A percentile compares a stretch with the other conserved stretches of the same genome.
Evolutionary conservation across 2,113 vertebrate genomes (phyloP).

Genomic region (Axis porcinus): DNA sequence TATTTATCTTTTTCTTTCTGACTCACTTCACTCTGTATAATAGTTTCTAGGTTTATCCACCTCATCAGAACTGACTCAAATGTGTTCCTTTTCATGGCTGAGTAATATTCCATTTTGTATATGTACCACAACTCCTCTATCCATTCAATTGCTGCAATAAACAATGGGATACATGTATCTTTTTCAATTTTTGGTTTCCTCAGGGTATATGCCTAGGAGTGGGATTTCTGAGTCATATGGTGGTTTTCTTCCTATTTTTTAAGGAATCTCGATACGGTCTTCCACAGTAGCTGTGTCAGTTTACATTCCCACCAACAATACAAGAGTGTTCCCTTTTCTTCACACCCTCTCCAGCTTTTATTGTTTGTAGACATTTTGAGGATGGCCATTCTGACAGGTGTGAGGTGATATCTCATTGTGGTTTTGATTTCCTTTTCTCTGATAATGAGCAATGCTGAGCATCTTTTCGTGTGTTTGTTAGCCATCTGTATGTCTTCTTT

Average conservation of each 20-base stretch:
- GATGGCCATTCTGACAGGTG: not conserved
- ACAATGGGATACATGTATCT: not conserved
- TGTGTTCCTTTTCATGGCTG: not conserved
- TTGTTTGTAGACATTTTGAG: not conserved
- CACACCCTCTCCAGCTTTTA: not conserved
- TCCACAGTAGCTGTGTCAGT: too few species aligned
- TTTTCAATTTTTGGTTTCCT: not conserved
- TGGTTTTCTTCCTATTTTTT: not conserved
- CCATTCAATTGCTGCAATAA: not conserved
- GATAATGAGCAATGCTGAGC: not conserved
- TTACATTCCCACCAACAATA: not conserved
- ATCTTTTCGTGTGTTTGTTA: not conserved
- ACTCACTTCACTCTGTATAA: not conserved
- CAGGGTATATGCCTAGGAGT: not conserved
- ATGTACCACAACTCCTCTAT: not conserved
- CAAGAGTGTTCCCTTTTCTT: not conserved
- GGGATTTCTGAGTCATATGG: not conserved
- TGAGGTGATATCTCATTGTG: not conserved
- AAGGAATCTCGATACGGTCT: not conserved
- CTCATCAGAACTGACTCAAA: not conserved
- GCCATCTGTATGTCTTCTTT: not conserved
- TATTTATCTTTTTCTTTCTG: not conserved
- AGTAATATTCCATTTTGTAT: not conserved
- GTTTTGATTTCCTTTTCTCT: not conserved
- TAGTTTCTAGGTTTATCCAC: not conserved